Conservation (phyloP, 2,113 vertebrate genomes). For the Cephalopholis sonnerati region DNA sequence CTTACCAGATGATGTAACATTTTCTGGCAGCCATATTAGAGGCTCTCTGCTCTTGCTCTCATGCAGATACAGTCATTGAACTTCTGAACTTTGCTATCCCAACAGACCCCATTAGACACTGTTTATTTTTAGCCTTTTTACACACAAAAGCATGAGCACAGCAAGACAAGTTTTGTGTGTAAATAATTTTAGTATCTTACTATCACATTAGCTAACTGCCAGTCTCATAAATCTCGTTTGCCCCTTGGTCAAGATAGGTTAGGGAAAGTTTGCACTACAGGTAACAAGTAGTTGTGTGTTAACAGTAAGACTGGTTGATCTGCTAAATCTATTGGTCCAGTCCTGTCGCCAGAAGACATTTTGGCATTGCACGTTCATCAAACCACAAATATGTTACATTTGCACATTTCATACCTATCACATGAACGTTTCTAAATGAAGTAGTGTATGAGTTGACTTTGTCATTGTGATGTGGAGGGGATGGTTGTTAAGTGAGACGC, state of each 20-base stretch:
- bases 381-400: no score
- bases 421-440: no score
- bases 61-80: slow-evolving; percentile 4
- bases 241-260: not conserved
- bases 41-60: not conserved
- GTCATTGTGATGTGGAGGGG: no score
- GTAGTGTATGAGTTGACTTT: no score
- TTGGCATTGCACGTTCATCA: no score
- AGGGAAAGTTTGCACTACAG: not conserved
- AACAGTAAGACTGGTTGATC: not conserved
- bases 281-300: not conserved
- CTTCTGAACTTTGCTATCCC: not conserved
- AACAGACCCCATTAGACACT: not conserved
- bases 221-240: not conserved
- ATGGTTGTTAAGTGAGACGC: no score
- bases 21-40: slow-evolving; percentile 7
- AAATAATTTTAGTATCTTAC: not conserved
- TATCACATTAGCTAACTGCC: not conserved
- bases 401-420: no score
- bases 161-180: not conserved
- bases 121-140: not conserved
- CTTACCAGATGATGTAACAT: not conserved
- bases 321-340: not conserved
- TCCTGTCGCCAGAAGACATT: no score
- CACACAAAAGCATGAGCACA: not conserved